Evolutionary conservation across 2,888 invertebrate genomes (phyloP).

Genomic region (Synergus gifuensis): DNA sequence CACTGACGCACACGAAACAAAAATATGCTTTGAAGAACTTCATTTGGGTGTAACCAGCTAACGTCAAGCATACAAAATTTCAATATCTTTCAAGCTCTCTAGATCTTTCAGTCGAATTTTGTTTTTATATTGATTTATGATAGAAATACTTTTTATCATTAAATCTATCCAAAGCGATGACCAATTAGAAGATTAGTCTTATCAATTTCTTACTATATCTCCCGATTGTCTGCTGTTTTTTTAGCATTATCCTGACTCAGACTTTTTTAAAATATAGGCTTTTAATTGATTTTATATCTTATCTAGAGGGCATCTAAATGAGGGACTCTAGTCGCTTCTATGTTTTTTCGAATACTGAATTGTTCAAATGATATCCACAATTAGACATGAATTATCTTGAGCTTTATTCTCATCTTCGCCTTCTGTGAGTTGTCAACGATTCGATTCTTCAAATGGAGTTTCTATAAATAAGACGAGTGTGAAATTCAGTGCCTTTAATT

Average conservation of each 20-base stretch:
- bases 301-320: neutral
- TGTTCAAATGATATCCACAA: too few species aligned
- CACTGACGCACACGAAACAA: constrained; percentile 32
- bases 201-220: neutral
- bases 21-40: constrained; percentile 26
- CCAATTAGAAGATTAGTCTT: neutral
- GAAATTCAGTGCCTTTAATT: constrained; percentile 71
- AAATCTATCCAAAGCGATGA: neutral
- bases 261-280: too few species aligned
- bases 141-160: neutral
- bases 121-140: neutral
- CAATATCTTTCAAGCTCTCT: neutral
- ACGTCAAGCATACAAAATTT: neutral
- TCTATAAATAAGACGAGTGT: constrained; percentile 69
- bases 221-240: neutral
- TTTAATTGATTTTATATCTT: neutral
- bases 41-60: neutral
- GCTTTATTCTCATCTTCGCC: constrained; percentile 2
- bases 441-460: constrained; percentile 39
- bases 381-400: neutral
- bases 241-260: too few species aligned
- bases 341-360: too few species aligned
- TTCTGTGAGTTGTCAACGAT: constrained; percentile 19
- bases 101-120: neutral
- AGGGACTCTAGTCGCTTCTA: too few species aligned